phyloP scores from a whole-genome alignment of 2,797 vertebrate genomes.

The Eurystomus glaucurus region DNA sequence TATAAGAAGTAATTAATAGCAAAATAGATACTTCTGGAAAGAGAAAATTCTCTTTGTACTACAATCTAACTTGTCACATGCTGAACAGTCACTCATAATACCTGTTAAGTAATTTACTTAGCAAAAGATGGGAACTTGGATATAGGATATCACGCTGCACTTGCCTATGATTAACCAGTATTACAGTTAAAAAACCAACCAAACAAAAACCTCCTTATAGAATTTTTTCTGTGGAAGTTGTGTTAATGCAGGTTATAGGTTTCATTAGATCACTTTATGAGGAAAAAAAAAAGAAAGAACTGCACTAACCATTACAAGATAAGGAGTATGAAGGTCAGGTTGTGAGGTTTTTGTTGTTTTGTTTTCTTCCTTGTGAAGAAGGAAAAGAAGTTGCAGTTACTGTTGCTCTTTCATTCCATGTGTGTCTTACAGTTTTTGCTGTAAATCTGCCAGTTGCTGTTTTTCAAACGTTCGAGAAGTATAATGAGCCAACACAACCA shows the following conservation, averaged over 20 bases:
- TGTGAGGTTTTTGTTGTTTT: rapidly evolving
- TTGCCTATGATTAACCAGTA: background rate
- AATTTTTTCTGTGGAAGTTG: background rate
- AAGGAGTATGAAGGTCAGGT: background rate
- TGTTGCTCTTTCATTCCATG: background rate
- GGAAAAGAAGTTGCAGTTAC: background rate
- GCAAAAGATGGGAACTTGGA: background rate
- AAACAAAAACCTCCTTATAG: background rate
- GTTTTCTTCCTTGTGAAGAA: background rate
- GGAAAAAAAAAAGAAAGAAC: background rate
- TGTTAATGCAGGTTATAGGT: background rate
- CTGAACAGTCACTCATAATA: background rate
- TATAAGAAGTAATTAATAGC: background rate
- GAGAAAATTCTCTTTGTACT: background rate
- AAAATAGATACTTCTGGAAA: background rate
- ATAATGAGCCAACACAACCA: background rate
- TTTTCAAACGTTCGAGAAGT: background rate
- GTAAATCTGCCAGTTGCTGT: background rate
- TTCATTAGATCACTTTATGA: background rate
- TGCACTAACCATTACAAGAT: background rate
- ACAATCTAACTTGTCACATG: background rate
- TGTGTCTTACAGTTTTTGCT: background rate
- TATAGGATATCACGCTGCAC: background rate
- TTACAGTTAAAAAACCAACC: background rate
- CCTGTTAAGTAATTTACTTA: background rate